Evolutionary conservation across 2,888 invertebrate genomes (phyloP), one percentile per base, ranked within the genome.

Genomic region (Thysanoteuthis rhombus): DNA sequence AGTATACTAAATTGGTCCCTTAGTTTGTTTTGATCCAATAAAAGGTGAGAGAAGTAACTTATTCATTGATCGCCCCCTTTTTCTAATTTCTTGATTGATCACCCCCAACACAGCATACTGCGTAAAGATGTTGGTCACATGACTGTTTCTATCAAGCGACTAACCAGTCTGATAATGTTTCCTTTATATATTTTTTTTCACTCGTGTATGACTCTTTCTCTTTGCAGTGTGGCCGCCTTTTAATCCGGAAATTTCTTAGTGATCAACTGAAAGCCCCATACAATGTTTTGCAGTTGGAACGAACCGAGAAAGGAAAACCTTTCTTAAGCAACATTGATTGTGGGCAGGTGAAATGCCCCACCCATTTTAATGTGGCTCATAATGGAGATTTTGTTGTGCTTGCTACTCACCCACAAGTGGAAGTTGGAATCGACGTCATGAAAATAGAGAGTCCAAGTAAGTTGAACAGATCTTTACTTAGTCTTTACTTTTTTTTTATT

Each of bases 321-420:
- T 96, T 95, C 94, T 94, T 96, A n/a, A 92, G 94, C n/a, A 96
- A 95, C 92, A 89, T 92, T n/a, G 42, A 92, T 42, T 75, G 95
- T 12, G 94, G 94, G 2, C 40, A 92, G 12, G 93, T 94, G 0
- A 90, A 94, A 12, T 93, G 93, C 28, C 94, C 94, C 12, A 96
- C 98, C 22, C 98, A 97, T 96, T 99, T 99, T 96, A 99, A 99
- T 97, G 98, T 99, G 1, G 99, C 99, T 0, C 99, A 99, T 97
- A 99, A 99, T 96, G 99, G 99, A 8, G 98, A 98, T 95, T 98
- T 98, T 97, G 98, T 98, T 12, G 98, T 99, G 40, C 97, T 99
- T 58, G 99, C 97, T 25, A 97, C 97, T 6, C 97, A 97, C 92
- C 92, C 94, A n/a, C 93, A 94, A 8, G 90, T 93, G 22, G 94